Evolutionary conservation across 2,113 vertebrate genomes (phyloP), one percentile per base, ranked within the genome.

Genomic region (Loxodonta africana): DNA sequence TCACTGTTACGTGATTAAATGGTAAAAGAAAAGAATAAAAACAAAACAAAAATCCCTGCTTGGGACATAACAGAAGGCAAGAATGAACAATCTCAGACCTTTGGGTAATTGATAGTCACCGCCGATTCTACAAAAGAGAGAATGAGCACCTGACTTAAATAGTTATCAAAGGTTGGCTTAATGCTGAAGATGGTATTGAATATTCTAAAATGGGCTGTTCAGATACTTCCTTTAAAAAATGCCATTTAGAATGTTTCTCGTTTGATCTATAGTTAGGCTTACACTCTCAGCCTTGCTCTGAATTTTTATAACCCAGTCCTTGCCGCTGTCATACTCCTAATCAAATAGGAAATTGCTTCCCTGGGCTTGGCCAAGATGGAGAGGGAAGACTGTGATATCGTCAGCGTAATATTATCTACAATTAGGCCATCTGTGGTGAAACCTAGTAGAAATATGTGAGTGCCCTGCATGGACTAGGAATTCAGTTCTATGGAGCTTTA

Each of bases 271-370:
- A 83, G 83, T 86, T 90, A 83, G 41, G 53, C 57, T 94, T 91
- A 69, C 18, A 67, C 80, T 96, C 48, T 97, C 80, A 97, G 89
- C 87, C 88, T 65, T 94, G 94, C 25, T 96, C 76, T 98, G 84
- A 95, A 94, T 96, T 97, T 98, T 98, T 95, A 90, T 62, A 97
- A 92, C 65, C 60, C 83, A 51, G 83, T 96, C 93, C 63, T 90
- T 41, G 44, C 73, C 0, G 1, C 88, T 92, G 92, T 97, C 95
- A 76, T 86, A n/a, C 82, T 81, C 95, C 80, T 98, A 97, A 95
- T 98, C 98, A 98, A 96, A 98, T 44, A 96, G 97, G 97, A 98
- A 98, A 98, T 98, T 96, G 96, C 93, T 97, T 98, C 81, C 65
- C 60, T 97, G 92, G 74, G 83, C 94, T 98, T 96, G 94, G 85